These are phyloP conservation scores for Herminia tarsipennalis DNA, from an alignment of 2,888 invertebrate genomes.

Conservation along the genomic window DNA sequence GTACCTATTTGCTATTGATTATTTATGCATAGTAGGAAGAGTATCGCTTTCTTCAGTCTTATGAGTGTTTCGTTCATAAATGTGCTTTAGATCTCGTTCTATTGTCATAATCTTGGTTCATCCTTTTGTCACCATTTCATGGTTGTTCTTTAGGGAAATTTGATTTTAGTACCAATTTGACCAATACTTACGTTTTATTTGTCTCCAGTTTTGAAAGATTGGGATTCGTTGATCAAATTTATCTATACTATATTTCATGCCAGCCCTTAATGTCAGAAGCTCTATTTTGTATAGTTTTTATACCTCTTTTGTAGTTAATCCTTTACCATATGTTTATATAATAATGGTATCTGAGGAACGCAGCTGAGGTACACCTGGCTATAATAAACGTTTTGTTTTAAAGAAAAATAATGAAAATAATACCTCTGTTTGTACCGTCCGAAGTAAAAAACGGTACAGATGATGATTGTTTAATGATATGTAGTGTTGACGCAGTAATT, in stretches of 20 bases:
- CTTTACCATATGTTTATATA: conserved; percentile 13
- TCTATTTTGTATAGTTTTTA: conserved; percentile 1
- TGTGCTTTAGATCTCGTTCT: background rate
- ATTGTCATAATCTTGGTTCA: background rate
- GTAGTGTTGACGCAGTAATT: conserved; percentile 6
- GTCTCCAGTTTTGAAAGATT: too few relatives aligned
- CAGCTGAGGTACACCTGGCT: conserved; percentile 15
- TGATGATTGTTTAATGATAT: conserved; percentile 26
- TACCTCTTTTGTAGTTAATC: conserved; percentile 8
- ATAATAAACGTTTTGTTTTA: conserved; percentile 12
- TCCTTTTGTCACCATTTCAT: background rate
- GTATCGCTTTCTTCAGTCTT: too few relatives aligned
- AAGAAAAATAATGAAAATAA: conserved; percentile 11
- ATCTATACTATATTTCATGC: too few relatives aligned
- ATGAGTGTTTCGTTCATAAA: too few relatives aligned
- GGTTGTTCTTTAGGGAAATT: background rate
- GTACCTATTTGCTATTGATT: too few relatives aligned
- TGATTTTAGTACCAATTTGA: too few relatives aligned
- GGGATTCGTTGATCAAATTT: too few relatives aligned
- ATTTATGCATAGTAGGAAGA: too few relatives aligned
- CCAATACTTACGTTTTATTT: too few relatives aligned
- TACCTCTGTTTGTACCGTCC: conserved; percentile 1
- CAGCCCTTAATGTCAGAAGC: conserved; percentile 4
- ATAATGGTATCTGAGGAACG: conserved; percentile 12
- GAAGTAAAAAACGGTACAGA: conserved; percentile 11